These are phyloP conservation scores for Thymallus thymallus DNA, from an alignment of 2,113 vertebrate species.

Conservation along the genomic window DNA sequence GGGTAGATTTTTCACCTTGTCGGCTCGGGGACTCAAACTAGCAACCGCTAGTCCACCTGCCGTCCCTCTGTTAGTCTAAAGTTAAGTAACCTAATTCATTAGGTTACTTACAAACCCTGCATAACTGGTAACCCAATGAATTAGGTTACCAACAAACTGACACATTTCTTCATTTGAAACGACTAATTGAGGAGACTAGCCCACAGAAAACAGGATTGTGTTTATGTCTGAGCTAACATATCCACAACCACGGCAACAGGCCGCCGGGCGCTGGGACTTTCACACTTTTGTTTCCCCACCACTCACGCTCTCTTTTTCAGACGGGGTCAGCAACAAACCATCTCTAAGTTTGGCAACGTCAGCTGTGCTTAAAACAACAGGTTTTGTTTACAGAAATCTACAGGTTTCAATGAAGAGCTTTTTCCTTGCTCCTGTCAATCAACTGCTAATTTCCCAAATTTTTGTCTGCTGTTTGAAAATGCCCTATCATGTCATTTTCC, in stretches of 20 bases:
- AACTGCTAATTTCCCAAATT: neutral
- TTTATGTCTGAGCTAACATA: constrained; percentile 11
- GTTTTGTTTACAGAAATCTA: constrained; percentile 67
- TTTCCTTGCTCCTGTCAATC: constrained; percentile 27
- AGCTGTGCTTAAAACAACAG: constrained; percentile 75
- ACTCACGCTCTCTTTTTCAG: constrained; percentile 55
- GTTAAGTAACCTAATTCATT: too few species aligned
- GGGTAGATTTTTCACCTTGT: too few species aligned
- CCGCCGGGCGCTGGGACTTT: constrained; percentile 26
- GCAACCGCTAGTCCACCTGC: too few species aligned
- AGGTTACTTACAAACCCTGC: too few species aligned
- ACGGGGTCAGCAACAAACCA: constrained; percentile 75
- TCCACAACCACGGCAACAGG: too few species aligned
- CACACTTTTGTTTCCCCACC: constrained; percentile 55
- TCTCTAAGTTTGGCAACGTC: constrained; percentile 72
- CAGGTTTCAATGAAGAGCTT: constrained; percentile 52
- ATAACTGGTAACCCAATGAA: too few species aligned
- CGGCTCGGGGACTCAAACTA: too few species aligned
- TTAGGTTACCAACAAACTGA: neutral
- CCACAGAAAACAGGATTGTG: neutral
- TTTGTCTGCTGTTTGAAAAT: neutral
- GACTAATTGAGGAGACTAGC: too few species aligned
- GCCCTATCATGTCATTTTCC: neutral
- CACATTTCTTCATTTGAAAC: neutral
- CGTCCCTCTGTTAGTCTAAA: too few species aligned